Evolutionary conservation across 2,113 vertebrate genomes (phyloP).

Genomic region (Ophthalmotilapia sp.): DNA sequence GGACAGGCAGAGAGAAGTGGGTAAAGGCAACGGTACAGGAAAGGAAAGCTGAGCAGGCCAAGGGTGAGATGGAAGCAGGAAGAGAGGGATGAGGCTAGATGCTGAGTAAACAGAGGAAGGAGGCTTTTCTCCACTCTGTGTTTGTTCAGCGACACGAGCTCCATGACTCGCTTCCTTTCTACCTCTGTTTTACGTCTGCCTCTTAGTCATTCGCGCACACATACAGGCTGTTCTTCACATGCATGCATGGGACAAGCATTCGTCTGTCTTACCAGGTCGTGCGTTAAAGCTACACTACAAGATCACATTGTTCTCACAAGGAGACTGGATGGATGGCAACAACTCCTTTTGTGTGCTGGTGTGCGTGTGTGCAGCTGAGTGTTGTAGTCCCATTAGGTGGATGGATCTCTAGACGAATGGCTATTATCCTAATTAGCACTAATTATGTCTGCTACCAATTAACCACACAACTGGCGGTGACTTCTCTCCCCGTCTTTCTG

Average conservation of each 20-base stretch:
- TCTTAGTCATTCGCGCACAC: not conserved
- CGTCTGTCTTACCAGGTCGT: not conserved
- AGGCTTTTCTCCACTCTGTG: not conserved
- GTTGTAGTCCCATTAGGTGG: conserved; percentile 55
- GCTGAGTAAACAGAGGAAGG: conserved; percentile 31
- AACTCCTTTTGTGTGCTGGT: not conserved
- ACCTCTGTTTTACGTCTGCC: not conserved
- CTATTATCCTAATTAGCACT: conserved; percentile 67
- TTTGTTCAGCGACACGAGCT: conserved; percentile 17
- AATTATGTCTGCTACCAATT: conserved; percentile 61
- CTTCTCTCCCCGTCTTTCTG: conserved; percentile 6
- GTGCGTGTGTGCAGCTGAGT: conserved; percentile 1
- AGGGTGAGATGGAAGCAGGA: conserved; percentile 32
- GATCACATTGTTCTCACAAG: not conserved
- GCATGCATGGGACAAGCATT: not conserved
- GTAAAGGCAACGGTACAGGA: conserved; percentile 15
- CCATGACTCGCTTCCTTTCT: conserved; percentile 11
- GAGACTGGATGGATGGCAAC: not conserved
- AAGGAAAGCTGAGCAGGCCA: conserved; percentile 22
- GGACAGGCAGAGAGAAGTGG: conserved; percentile 8
- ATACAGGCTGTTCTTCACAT: not conserved
- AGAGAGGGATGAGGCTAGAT: conserved; percentile 4
- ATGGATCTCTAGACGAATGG: conserved; percentile 59
- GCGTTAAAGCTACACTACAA: not conserved
- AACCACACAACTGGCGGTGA: conserved; percentile 45